Evolutionary conservation across 2,888 invertebrate species (phyloP).

Genomic region (Ptychoptera contaminata): DNA sequence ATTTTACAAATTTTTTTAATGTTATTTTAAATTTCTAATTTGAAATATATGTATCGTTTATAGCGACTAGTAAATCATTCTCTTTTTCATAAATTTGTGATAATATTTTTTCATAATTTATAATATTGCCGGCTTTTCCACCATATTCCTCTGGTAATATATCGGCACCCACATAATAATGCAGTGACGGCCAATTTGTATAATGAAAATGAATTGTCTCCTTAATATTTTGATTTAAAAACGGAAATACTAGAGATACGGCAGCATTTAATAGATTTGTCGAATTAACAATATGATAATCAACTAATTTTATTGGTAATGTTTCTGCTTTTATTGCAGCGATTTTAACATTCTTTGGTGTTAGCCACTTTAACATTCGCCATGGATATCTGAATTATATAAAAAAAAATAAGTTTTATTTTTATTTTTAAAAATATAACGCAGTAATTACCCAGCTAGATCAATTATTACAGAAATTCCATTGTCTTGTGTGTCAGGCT

Average conservation of each 20-base stretch:
- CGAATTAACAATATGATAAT: constrained; percentile 6
- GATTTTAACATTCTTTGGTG: constrained; percentile 6
- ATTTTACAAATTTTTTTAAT: too few relatives aligned
- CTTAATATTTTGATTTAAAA: constrained; percentile 6
- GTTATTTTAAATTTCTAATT: too few relatives aligned
- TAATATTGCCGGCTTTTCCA: neutral
- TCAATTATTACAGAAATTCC: constrained; percentile 27
- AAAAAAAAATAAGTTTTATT: neutral
- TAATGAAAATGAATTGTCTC: constrained; percentile 6
- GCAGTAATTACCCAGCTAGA: constrained; percentile 14
- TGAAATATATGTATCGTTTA: too few relatives aligned
- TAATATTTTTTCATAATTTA: too few relatives aligned
- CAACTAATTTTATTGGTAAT: constrained; percentile 4
- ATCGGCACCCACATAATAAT: constrained; percentile 3
- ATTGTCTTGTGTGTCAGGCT: constrained; percentile 19
- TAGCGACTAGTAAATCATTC: too few relatives aligned
- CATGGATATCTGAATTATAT: constrained; percentile 7
- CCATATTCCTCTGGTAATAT: constrained; percentile 4
- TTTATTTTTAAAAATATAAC: neutral
- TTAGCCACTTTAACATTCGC: constrained; percentile 7
- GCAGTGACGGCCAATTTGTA: constrained; percentile 4
- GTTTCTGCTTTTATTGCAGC: constrained; percentile 6
- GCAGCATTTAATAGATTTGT: constrained; percentile 6
- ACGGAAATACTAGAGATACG: constrained; percentile 3
- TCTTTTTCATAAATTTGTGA: too few relatives aligned